Base-by-base conservation (phyloP, 1,140 invertebrate genomes). In the Oscheius sp. region DNA sequence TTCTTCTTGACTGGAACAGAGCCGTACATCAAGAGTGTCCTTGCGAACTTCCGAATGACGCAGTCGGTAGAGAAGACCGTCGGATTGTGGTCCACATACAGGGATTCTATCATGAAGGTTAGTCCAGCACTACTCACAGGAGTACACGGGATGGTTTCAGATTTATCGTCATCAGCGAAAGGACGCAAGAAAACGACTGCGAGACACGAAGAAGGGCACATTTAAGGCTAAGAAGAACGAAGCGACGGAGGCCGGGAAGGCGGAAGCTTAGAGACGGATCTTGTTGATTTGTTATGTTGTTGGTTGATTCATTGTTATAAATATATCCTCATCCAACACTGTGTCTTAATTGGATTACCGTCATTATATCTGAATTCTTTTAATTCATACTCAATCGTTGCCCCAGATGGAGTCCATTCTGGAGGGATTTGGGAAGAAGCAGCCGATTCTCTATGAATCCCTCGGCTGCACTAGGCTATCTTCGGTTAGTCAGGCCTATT, bases 61-160 rank as follows among this genome's bases (percentile, higher is more conserved):
- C 69, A 71, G 36, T 42, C 69, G 10, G 34, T 64, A 32, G 68
- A 70, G 35, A 71, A 71, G 26, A 34, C 59, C 29, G 36, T 65
- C 29, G 59, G 45, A 26, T 42, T 61, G n/a, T 71, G 69, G 69
- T 55, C 69, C 1, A 42, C 46, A 55, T 58, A 71, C 58, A 38
- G 69, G 1, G 69, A 71, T 64, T 59, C 69, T 34, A 71, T 71
- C 38, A 61, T 71, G 13, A 71, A 71, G 46, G 69, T 71, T 18
- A 62, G 66, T 23, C 7, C 13, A 35, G 13, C 18, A 26, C 58
- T 38, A 35, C 0, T 68, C 10, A 59, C 20, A 23, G 23, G 55
- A 10, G 55, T 23, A 29, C 31, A 63, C n/a, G n/a, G n/a, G n/a
- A n/a, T n/a, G n/a, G n/a, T n/a, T 55, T 55, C 28, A 55, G 49